Percentiles rank a stretch among this genome's conserved stretches.
phyloP scores from a whole-genome alignment of 1,140 invertebrate species.

The Apis florea region DNA sequence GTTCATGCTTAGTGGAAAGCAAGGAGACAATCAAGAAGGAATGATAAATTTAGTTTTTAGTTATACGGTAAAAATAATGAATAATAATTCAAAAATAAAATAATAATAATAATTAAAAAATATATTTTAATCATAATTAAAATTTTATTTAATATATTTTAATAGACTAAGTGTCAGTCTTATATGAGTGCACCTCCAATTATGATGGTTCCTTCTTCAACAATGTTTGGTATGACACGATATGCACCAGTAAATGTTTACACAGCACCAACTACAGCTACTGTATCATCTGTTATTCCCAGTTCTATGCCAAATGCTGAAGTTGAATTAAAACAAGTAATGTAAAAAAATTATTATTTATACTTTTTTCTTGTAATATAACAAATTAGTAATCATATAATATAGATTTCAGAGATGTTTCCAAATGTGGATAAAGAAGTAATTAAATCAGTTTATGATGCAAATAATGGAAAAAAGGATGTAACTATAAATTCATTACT shows the following conservation, averaged over 20 bases:
- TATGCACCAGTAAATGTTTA: constrained; percentile 79
- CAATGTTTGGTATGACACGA: constrained; percentile 74
- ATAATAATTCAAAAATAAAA: no score
- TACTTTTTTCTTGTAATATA: not conserved
- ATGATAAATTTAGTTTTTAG: constrained; percentile 89
- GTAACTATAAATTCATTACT: constrained; percentile 93
- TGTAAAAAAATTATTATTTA: not conserved
- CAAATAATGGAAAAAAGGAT: constrained; percentile 94
- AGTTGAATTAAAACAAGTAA: constrained; percentile 89
- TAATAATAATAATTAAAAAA: no score
- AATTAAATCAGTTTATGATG: constrained; percentile 94
- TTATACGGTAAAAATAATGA: constrained; percentile 89
- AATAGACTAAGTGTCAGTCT: constrained; percentile 66
- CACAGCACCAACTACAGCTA: constrained; percentile 71
- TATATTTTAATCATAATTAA: constrained; percentile 9
- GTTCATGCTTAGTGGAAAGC: constrained; percentile 94
- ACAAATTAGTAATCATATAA: constrained; percentile 33
- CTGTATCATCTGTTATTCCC: constrained; percentile 73
- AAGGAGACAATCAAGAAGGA: constrained; percentile 96
- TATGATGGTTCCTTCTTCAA: constrained; percentile 83
- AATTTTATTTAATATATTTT: constrained; percentile 2
- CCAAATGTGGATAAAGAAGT: constrained; percentile 96
- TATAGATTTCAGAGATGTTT: constrained; percentile 96
- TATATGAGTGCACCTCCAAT: constrained; percentile 79
- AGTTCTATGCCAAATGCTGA: constrained; percentile 81